Evolutionary conservation across 2,888 invertebrate species (phyloP), one percentile per base, ranked within the genome.

Genomic region (Dichetophora obliterata): DNA sequence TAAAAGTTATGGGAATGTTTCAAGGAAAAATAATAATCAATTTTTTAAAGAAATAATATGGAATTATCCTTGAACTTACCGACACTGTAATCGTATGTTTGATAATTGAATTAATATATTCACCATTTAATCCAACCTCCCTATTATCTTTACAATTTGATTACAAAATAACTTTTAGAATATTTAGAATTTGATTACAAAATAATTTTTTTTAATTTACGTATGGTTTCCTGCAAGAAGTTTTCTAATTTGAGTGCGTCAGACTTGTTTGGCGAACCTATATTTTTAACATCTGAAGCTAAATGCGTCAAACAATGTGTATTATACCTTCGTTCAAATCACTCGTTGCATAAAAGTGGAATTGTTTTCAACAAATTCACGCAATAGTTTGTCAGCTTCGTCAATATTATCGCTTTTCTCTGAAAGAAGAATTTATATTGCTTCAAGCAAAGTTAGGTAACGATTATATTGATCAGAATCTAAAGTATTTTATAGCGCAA

Each of bases 121-220:
- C 8, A 52, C 14, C 52, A 52, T 52, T 52, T 52, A 52, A 19
- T 4, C 52, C 8, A n/a, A 9, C 52, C 19, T 52, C 52, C 19
- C 3, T 9, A 5, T 5, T 52, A 5, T 9, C 3, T 6, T 52
- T 52, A 19, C 8, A 52, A n/a, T n/a, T n/a, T n/a, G n/a, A n/a
- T n/a, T n/a, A n/a, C n/a, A n/a, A n/a, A n/a, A n/a, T n/a, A n/a
- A n/a, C n/a, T n/a, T n/a, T n/a, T n/a, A n/a, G n/a, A n/a, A n/a
- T n/a, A n/a, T n/a, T n/a, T n/a, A n/a, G n/a, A n/a, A 52, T 52
- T 52, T 52, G 52, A 52, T 52, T 52, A 52, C 52, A 52, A 52
- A 52, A 52, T 3, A 5, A 6, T 52, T 52, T 52, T 3, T 52
- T 52, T 52, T 52, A 52, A 6, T 52, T 52, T 52, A 4, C 52